Percentiles rank a stretch among this genome's conserved stretches.
phyloP scores from a whole-genome alignment of 2,888 invertebrate genomes.

The Colletes collaris region DNA sequence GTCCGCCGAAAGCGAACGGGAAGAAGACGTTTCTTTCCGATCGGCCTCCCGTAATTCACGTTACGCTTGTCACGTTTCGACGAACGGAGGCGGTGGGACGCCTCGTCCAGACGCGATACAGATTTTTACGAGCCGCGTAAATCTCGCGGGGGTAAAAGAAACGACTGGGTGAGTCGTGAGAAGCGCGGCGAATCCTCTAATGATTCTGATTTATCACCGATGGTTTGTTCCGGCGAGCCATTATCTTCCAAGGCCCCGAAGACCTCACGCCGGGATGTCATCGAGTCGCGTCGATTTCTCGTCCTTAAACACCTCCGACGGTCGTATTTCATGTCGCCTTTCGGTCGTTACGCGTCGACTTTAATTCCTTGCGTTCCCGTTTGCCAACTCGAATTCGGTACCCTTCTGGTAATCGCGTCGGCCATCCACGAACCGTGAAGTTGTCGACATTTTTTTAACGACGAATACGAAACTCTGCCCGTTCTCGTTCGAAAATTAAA shows the following conservation, averaged over 20 bases:
- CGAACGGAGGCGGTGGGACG: constrained; percentile 17
- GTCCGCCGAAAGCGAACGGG: constrained; percentile 29
- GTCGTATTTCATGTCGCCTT: constrained; percentile 28
- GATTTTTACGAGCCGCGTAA: constrained; percentile 66
- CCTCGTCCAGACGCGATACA: constrained; percentile 49
- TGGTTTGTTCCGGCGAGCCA: constrained; percentile 60
- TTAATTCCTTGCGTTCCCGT: background rate
- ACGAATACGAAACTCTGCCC: too few species aligned
- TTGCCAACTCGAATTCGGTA: background rate
- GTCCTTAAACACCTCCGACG: constrained; percentile 16
- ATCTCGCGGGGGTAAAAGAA: constrained; percentile 61
- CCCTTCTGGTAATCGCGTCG: too few species aligned
- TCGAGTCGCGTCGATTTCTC: constrained; percentile 26
- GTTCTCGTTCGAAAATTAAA: too few species aligned
- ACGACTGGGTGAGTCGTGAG: constrained; percentile 60
- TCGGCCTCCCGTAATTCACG: constrained; percentile 58
- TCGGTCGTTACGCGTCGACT: background rate
- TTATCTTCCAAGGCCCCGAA: constrained; percentile 31
- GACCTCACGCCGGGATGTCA: constrained; percentile 42
- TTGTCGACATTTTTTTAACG: too few species aligned
- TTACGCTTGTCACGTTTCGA: constrained; percentile 20
- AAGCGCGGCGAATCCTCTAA: constrained; percentile 72
- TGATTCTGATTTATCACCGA: constrained; percentile 73
- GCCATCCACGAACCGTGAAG: too few species aligned
- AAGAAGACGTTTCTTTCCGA: constrained; percentile 65